Percentiles rank a stretch among this genome's conserved stretches.
phyloP scores from a whole-genome alignment of 2,888 invertebrate genomes.

The Nomada hirtipes region DNA sequence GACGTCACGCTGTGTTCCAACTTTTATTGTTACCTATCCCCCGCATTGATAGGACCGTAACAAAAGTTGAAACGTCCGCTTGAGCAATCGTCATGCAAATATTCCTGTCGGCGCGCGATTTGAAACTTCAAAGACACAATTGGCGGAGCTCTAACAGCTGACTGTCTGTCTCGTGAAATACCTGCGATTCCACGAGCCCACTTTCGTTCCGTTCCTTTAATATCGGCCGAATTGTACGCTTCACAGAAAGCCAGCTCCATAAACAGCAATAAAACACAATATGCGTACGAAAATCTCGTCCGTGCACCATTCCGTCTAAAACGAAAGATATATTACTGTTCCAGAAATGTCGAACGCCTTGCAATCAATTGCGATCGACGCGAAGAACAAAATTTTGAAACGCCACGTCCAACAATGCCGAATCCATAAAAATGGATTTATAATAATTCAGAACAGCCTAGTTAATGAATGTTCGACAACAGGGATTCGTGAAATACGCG shows the following conservation, averaged over 20 bases:
- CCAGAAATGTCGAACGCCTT: background rate
- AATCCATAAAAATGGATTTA: background rate
- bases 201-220: conserved; percentile 48
- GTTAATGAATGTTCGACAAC: too few relatives aligned
- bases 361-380: background rate
- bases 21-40: conserved; percentile 27
- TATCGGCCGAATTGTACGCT: conserved; percentile 56
- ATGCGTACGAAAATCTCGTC: conserved; percentile 31
- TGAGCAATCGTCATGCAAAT: conserved; percentile 35
- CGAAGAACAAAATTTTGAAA: background rate
- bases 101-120: conserved; percentile 26
- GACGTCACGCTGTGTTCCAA: conserved; percentile 9
- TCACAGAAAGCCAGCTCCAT: conserved; percentile 30
- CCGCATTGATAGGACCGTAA: conserved; percentile 24
- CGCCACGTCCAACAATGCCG: background rate
- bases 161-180: conserved; percentile 54
- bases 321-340: background rate
- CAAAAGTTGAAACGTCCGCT: conserved; percentile 29
- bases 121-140: conserved; percentile 57
- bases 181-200: conserved; percentile 42
- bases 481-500: too few relatives aligned
- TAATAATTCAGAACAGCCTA: background rate
- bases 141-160: conserved; percentile 41
- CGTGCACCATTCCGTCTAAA: background rate
- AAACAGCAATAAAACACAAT: conserved; percentile 46